Base-by-base conservation (phyloP, 2,888 invertebrate genomes). In the Callyntrura guangdongensis region DNA sequence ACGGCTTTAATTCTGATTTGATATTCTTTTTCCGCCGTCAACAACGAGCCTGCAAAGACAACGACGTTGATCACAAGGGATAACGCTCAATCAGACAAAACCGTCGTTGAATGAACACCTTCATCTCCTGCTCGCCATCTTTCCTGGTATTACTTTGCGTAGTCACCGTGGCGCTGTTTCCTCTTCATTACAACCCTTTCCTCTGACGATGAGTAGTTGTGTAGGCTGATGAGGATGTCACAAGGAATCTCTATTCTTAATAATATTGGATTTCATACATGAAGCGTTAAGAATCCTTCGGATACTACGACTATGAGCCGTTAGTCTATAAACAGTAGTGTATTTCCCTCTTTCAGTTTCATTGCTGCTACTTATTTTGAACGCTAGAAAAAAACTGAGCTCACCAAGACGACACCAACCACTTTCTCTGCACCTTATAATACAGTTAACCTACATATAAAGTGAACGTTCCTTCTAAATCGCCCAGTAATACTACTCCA, bases 251-350 rank as follows among this genome's bases (percentile, higher is more conserved):
- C 89, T 84, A 83, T 89, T 84, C 74, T 89, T 84, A 89, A 89
- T 84, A 89, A 89, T 84, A 89, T 89, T 89, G 89, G 89, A 84
- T 84, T 89, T 89, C 84, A 89, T 83, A 74, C 84, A 84, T 89
- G 84, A 89, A 83, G 74, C 89, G 89, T 84, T 83, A 89, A 89
- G 49, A 89, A 89, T 89, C 89, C 89, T 83, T 89, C 74, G 59
- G 84, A 89, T 77, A 45, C 85, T 36, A 2, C 6, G 36, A 36
- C 2, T 2, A 2, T 36, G 36, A 4, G 36, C 36, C 2, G 36
- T 6, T 36, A 4, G 3, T 36, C 36, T 2, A 2, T 36, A 36
- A 6, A 36, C 3, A 36, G 36, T 36, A 36, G n/a, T n/a, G n/a
- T n/a, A n/a, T n/a, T n/a, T 36, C 56, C 84, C 81, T 81, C 45